Evolutionary conservation across 1,140 invertebrate species (phyloP).

Genomic region (Adoxophyes honmai): DNA sequence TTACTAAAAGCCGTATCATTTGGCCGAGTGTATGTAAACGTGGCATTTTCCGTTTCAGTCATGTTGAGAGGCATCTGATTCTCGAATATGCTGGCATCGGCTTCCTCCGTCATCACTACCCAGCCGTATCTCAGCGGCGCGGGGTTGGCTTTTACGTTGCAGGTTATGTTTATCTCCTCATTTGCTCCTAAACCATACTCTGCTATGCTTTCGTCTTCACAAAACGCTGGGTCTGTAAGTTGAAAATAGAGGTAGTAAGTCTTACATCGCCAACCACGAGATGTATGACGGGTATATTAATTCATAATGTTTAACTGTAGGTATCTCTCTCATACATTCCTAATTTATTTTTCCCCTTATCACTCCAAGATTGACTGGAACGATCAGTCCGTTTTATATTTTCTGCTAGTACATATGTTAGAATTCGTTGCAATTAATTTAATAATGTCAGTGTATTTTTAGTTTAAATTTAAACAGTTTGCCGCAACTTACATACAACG

Average conservation of each 20-base stretch:
- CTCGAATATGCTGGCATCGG: conserved; percentile 31
- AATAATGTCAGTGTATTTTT: no score
- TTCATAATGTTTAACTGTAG: no score
- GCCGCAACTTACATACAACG: conserved; percentile 48
- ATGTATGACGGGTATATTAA: no score
- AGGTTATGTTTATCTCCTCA: conserved; percentile 54
- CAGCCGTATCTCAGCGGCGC: conserved; percentile 45
- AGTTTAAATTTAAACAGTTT: no score
- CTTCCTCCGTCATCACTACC: conserved; percentile 45
- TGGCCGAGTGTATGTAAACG: conserved; percentile 43
- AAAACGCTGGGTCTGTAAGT: conserved; percentile 53
- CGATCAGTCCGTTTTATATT: no score
- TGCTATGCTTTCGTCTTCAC: conserved; percentile 39
- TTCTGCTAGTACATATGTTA: no score
- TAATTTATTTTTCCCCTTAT: no score
- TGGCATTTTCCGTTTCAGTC: conserved; percentile 39
- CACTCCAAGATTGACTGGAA: no score
- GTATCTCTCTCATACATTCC: no score
- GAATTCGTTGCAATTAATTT: no score
- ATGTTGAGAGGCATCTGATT: conserved; percentile 35
- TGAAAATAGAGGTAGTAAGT: not conserved
- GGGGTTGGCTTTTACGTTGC: conserved; percentile 53
- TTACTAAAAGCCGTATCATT: conserved; percentile 47
- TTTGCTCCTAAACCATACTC: conserved; percentile 54
- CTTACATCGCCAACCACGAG: no score